These are phyloP conservation scores for Aphelenchoides fujianensis DNA, from an alignment of 1,140 invertebrate species.

Conservation along the genomic window DNA sequence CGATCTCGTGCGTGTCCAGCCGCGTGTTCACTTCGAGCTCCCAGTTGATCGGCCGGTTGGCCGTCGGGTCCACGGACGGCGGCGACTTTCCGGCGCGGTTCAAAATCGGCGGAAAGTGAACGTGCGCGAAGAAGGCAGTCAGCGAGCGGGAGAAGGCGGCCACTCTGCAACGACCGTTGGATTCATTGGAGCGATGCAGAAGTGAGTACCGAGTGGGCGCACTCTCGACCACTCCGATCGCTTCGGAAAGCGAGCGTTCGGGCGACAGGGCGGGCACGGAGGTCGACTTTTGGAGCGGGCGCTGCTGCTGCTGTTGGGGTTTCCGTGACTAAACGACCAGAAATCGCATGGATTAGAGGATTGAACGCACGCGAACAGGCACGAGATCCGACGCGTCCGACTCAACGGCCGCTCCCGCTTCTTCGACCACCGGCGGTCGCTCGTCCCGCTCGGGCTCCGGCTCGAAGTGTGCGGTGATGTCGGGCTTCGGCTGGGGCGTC, in stretches of 20 bases:
- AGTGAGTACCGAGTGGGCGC: background rate
- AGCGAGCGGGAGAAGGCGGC: background rate
- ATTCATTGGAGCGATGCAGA: background rate
- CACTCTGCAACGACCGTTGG: background rate
- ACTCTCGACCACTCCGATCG: background rate
- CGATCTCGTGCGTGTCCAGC: constrained; percentile 38
- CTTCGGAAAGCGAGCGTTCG: background rate
- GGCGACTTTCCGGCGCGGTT: constrained; percentile 13
- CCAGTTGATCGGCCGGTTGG: constrained; percentile 23
- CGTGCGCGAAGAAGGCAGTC: background rate
- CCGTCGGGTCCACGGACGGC: background rate
- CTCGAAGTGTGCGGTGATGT: constrained; percentile 17
- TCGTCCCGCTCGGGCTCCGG: too few relatives aligned
- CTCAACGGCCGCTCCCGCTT: background rate
- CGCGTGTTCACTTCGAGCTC: constrained; percentile 21
- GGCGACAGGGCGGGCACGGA: background rate
- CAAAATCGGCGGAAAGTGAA: constrained; percentile 23
- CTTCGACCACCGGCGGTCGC: too few relatives aligned
- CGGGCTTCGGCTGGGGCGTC: constrained; percentile 25
- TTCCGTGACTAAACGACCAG: too few relatives aligned
- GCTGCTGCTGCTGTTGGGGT: background rate
- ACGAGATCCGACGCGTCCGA: background rate
- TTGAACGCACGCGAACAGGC: background rate
- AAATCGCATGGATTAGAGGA: background rate
- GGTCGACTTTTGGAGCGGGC: background rate